Base-by-base conservation (phyloP, 2,888 invertebrate genomes). In the Metalampra italica region DNA sequence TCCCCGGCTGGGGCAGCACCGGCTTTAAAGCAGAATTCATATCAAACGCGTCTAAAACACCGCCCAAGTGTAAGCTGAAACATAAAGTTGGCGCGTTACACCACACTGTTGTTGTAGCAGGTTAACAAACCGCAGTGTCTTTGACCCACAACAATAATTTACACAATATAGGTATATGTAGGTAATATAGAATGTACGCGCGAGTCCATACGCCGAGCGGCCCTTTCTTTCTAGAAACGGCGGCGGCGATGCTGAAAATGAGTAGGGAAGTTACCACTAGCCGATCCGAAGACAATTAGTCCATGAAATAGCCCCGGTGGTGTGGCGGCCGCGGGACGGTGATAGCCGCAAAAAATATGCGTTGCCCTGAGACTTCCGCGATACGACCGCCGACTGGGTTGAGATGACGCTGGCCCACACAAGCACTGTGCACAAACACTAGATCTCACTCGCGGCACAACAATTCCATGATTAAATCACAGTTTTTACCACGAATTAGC, bases 21-120 rank as follows among this genome's bases (percentile, higher is more conserved):
- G 92, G 91, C 82, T 92, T 92, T 78, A 92, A 77, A 71, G 91
- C 91, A 70, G 92, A 91, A 86, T 91, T 92, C 92, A 92, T 92
- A 76, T 76, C 82, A 78, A 70, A 68, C 68, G 70, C 68, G 66
- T 57, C 63, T 55, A 71, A 66, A 62, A 62, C 62, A 60, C 52
- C 59, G 62, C 61, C 62, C 62, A 59, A 55, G 57, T 60, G 57
- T 64, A 69, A 77, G 69, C 83, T 86, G 83, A 80, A 87, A 84
- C 76, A 82, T 72, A 80, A 81, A 80, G 66, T 66, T 61, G 64
- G 60, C 60, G 63, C 70, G 66, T 82, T 71, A 53, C 29, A 79
- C 63, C 64, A 70, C 64, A 66, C 64, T 72, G 74, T 75, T 78
- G 71, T 75, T 67, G 64, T 68, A 66, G 60, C 72, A 74, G 73